Evolutionary conservation across 2,888 invertebrate species (phyloP), one percentile per base, ranked within the genome.

Genomic region (Molanna angustata): DNA sequence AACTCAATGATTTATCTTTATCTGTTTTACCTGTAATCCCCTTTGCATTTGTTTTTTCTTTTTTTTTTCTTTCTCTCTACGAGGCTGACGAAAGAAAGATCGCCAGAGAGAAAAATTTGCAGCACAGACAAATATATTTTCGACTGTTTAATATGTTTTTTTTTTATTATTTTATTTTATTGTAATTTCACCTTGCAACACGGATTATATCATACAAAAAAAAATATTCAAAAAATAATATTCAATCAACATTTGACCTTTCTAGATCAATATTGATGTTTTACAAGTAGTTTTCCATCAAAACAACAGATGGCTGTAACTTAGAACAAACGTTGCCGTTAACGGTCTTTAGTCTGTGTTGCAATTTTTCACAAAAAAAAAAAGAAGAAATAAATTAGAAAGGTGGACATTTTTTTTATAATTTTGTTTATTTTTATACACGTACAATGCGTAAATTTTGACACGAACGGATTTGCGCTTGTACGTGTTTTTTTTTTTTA

Each of bases 61-160:
- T 4, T 45, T 22, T 39, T 35, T 21, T 14, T 7, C 32, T 16
- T 11, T 37, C 39, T 19, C 40, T 14, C 27, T 27, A 17, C 45
- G 14, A 9, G n/a, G 31, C 19, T 17, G 11, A 22, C 35, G 14
- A 13, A 16, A 21, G 21, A 20, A 22, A 22, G 37, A 45, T 13
- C 31, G 40, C 32, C 46, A 51, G 51, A 52, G 44, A 47, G 47
- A 47, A 27, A 39, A 47, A 54, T 46, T 41, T 57, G 53, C 57
- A 57, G 57, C 57, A 54, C 57, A 57, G 57, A 57, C 57, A 55
- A 42, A 49, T 75, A 27, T 35, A 40, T 18, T 21, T 74, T 75
- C 73, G 75, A 74, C 74, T 76, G 68, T 75, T 65, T 74, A 66
- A 39, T 62, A 57, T 61, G 63, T 61, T 57, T 57, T 53, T 16